Conservation (phyloP, 2,113 vertebrate genomes). For the Pachypanchax playfairii region DNA sequence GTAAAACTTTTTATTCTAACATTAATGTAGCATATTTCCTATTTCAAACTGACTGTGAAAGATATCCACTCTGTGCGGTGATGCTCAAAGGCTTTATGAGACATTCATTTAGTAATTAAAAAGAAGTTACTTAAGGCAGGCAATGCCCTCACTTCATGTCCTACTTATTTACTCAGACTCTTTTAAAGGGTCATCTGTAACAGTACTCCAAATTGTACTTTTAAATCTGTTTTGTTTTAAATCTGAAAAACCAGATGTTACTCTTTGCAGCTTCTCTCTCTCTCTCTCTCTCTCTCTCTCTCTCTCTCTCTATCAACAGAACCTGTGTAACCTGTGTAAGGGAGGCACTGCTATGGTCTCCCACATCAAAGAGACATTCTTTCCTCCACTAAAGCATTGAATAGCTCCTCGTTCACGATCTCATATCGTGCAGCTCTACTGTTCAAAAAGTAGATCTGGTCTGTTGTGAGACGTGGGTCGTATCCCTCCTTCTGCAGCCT, state of each 20-base stretch:
- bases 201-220: conserved; percentile 50
- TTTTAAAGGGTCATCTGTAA: conserved; percentile 62
- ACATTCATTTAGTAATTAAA: conserved; percentile 41
- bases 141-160: conserved; percentile 37
- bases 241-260: conserved; percentile 20
- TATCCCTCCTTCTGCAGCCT: conserved; percentile 87
- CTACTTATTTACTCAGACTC: conserved; percentile 54
- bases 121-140: conserved; percentile 30
- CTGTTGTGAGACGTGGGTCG: conserved; percentile 82
- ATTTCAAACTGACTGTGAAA: conserved; percentile 7
- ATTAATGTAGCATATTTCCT: conserved; percentile 46
- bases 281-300: neutral
- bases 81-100: conserved; percentile 46
- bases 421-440: conserved; percentile 81
- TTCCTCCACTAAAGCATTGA: conserved; percentile 77
- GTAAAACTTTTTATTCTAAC: conserved; percentile 22
- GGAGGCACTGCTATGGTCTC: conserved; percentile 5
- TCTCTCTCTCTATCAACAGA: conserved; percentile 15
- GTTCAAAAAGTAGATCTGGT: conserved; percentile 89
- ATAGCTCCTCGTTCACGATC: conserved; percentile 79
- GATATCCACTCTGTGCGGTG: conserved; percentile 32
- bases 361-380: conserved; percentile 79
- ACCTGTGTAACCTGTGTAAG: conserved; percentile 10
- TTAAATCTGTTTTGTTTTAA: conserved; percentile 30
- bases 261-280: neutral